Conservation (phyloP, 2,113 vertebrate genomes). For the Cottus gobio region DNA sequence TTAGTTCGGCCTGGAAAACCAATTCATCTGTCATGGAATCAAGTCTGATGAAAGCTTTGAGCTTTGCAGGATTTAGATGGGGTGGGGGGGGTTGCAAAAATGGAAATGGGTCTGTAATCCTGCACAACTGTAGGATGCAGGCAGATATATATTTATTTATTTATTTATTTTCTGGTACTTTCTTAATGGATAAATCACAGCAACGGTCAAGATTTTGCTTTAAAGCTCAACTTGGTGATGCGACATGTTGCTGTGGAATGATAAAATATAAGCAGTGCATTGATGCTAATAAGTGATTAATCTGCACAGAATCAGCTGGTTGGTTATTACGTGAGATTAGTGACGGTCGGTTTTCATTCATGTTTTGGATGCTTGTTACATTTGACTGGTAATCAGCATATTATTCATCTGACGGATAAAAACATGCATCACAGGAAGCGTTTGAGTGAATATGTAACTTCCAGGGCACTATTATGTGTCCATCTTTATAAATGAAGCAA, state of each 20-base stretch:
- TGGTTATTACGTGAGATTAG: constrained; percentile 8
- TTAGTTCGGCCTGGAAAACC: constrained; percentile 77
- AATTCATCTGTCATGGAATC: constrained; percentile 78
- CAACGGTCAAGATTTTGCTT: background rate
- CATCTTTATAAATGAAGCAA: background rate
- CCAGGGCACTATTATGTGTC: background rate
- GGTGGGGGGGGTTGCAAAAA: constrained; percentile 25
- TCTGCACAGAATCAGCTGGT: constrained; percentile 26
- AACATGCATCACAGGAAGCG: background rate
- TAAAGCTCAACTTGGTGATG: background rate
- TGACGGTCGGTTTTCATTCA: constrained; percentile 26
- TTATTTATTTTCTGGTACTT: constrained; percentile 9
- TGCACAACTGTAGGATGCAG: constrained; percentile 42
- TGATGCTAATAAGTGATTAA: constrained; percentile 25
- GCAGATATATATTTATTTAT: background rate
- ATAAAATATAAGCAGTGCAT: background rate
- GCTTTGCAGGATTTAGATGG: constrained; percentile 74
- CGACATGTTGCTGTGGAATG: background rate
- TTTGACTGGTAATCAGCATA: background rate
- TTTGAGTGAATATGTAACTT: constrained; percentile 3
- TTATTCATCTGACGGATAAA: constrained; percentile 17
- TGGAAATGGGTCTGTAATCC: constrained; percentile 74
- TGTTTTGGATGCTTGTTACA: background rate
- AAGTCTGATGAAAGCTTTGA: constrained; percentile 76
- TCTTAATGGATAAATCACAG: constrained; percentile 30